Conservation (phyloP, 2,888 invertebrate species). For the Trichogramma dendrolimi region DNA sequence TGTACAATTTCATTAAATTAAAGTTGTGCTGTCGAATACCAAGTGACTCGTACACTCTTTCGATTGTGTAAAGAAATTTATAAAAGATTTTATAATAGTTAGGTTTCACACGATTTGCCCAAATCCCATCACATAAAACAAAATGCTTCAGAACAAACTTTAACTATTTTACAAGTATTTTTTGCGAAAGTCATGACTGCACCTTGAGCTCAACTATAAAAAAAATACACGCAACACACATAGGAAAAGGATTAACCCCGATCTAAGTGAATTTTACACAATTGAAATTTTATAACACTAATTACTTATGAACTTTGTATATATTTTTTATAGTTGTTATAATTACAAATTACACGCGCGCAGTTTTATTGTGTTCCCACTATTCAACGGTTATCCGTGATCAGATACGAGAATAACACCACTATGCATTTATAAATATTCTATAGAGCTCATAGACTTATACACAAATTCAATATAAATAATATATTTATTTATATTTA, state of each 20-base stretch:
- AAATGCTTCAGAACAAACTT: conserved; percentile 21
- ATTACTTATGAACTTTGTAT: not conserved
- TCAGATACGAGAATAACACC: not conserved
- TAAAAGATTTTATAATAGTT: conserved; percentile 8
- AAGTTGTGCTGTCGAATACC: too few species aligned
- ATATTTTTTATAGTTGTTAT: conserved; percentile 2
- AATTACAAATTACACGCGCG: conserved; percentile 23
- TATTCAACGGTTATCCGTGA: not conserved
- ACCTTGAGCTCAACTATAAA: conserved; percentile 13
- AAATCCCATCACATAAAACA: not conserved
- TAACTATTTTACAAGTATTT: conserved; percentile 27
- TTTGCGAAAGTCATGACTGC: conserved; percentile 20
- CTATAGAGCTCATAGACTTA: conserved; percentile 10
- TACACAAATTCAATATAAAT: conserved; percentile 38
- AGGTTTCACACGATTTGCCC: not conserved
- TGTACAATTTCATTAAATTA: too few species aligned
- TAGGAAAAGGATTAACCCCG: not conserved
- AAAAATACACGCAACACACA: conserved; percentile 10
- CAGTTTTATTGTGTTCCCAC: conserved; percentile 22
- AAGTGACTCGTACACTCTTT: too few species aligned
- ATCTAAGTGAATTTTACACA: not conserved
- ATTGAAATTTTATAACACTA: not conserved
- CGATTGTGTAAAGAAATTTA: conserved; percentile 11
- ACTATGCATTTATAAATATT: not conserved
- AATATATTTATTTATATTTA: conserved; percentile 42